Percentiles rank a stretch among this genome's conserved stretches.
These are phyloP conservation scores for Ischnus inquisitorius DNA, from an alignment of 2,888 invertebrate species.

Conservation along the genomic window DNA sequence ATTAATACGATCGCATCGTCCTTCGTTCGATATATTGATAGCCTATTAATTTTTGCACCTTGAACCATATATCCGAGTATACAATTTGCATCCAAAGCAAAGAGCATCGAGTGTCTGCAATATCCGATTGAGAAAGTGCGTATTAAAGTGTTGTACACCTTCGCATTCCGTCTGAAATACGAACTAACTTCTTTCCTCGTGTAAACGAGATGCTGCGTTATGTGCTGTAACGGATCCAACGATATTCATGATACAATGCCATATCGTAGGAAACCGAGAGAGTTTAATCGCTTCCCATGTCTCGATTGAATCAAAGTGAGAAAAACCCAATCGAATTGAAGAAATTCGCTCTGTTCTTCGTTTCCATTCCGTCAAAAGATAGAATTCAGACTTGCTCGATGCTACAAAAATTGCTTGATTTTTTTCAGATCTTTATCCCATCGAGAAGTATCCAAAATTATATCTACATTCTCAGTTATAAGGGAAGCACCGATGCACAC, in stretches of 20 bases:
- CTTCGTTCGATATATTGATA: constrained; percentile 29
- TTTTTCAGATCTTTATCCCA: too few relatives aligned
- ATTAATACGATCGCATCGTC: constrained; percentile 30
- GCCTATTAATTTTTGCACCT: constrained; percentile 21
- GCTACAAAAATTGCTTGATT: too few relatives aligned
- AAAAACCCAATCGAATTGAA: too few relatives aligned
- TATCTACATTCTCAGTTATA: too few relatives aligned
- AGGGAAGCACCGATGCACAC: too few relatives aligned
- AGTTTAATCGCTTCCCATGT: neutral
- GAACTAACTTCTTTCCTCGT: constrained; percentile 9
- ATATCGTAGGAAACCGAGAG: neutral
- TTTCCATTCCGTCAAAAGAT: too few relatives aligned
- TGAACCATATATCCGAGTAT: neutral
- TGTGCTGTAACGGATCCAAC: neutral
- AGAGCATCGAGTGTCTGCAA: constrained; percentile 14
- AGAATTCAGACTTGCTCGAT: too few relatives aligned
- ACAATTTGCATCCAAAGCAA: neutral
- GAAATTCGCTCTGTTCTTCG: too few relatives aligned
- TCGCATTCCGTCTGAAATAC: constrained; percentile 16
- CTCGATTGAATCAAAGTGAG: too few relatives aligned
- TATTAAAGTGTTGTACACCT: neutral
- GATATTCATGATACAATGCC: neutral
- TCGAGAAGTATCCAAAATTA: too few relatives aligned
- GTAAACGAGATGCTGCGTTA: constrained; percentile 1
- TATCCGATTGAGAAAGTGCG: neutral